Conservation (phyloP, 2,797 vertebrate species). For the Poecilia picta region DNA sequence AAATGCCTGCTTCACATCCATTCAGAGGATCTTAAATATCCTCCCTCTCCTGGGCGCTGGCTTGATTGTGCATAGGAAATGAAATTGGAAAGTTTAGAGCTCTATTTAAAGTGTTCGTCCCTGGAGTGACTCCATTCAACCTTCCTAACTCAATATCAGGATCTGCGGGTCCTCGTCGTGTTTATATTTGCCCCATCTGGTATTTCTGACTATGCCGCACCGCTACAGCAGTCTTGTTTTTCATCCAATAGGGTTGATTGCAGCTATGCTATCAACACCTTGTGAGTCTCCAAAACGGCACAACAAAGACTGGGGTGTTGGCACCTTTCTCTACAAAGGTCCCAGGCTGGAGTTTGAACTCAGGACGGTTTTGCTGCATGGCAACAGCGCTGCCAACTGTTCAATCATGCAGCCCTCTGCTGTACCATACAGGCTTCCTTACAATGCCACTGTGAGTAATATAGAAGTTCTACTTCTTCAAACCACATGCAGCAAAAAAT, state of each 20-base stretch:
- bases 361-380: background rate
- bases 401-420: background rate
- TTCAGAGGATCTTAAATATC: constrained; percentile 86
- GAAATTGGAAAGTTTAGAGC: constrained; percentile 84
- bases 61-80: constrained; percentile 91
- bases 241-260: constrained; percentile 72
- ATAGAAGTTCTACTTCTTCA: background rate
- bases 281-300: constrained; percentile 74
- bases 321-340: background rate
- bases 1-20: constrained; percentile 74
- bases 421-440: background rate
- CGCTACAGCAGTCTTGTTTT: constrained; percentile 71
- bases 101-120: constrained; percentile 88
- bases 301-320: constrained; percentile 25
- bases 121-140: constrained; percentile 75
- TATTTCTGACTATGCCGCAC: constrained; percentile 61
- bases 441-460: background rate
- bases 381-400: background rate
- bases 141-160: constrained; percentile 87
- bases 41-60: constrained; percentile 79
- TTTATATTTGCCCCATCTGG: constrained; percentile 78
- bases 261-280: constrained; percentile 38
- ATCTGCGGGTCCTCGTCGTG: constrained; percentile 73
- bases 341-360: background rate
- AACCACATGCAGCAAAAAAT: background rate